A percentile compares a stretch with the other conserved stretches of the same genome.
Evolutionary conservation across 2,797 vertebrate genomes (phyloP).

Genomic region (Ctenopoma multispine): DNA sequence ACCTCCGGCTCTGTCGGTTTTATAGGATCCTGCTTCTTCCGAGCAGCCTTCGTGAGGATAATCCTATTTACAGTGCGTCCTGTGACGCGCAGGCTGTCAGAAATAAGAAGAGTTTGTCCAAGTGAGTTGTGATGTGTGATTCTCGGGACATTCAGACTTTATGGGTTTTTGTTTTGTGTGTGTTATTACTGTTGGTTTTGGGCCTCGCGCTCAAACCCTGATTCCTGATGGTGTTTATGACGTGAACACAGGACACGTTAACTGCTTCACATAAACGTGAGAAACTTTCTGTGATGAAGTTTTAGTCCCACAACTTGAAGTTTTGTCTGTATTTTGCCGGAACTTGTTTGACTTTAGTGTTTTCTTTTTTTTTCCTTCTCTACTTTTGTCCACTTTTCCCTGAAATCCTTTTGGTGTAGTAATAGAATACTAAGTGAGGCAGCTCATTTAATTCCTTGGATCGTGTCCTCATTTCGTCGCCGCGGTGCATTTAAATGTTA

Average conservation of each 20-base stretch:
- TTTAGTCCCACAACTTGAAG: too few relatives aligned
- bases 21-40: slow-evolving; percentile 5
- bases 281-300: not conserved
- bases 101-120: not conserved
- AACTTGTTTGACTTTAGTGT: slow-evolving; percentile 63
- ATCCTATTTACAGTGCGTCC: slow-evolving; percentile 7
- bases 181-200: too few relatives aligned
- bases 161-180: too few relatives aligned
- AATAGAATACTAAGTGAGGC: slow-evolving; percentile 82
- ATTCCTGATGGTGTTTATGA: slow-evolving; percentile 25
- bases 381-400: slow-evolving; percentile 67
- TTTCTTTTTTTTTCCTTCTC: slow-evolving; percentile 22
- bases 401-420: slow-evolving; percentile 65
- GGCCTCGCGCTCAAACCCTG: slow-evolving; percentile 6
- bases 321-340: slow-evolving; percentile 49
- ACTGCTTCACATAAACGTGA: not conserved
- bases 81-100: not conserved
- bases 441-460: slow-evolving; percentile 81
- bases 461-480: slow-evolving; percentile 81
- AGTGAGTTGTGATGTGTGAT: too few relatives aligned
- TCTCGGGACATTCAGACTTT: too few relatives aligned
- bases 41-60: slow-evolving; percentile 3
- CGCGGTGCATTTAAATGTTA: slow-evolving; percentile 87
- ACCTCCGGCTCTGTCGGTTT: slow-evolving; percentile 42
- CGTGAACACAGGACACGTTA: not conserved